Base-by-base conservation (phyloP, 2,797 vertebrate species). In the Labeo calbasu region DNA sequence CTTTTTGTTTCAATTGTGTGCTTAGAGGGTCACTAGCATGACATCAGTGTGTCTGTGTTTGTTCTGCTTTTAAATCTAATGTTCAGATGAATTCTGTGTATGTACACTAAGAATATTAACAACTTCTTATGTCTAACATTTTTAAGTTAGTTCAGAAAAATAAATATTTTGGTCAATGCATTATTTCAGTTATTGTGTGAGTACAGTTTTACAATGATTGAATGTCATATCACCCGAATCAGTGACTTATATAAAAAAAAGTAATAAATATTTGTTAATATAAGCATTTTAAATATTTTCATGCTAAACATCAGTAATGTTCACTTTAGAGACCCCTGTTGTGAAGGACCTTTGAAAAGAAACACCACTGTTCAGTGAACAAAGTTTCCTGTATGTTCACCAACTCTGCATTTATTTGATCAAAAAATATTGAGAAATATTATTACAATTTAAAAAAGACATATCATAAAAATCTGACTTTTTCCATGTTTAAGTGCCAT, bases 1-100 rank as follows among this genome's bases (percentile, higher is more conserved):
- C 89, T 84, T 84, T 88, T 88, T 86, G 84, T 90, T 88, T 91
- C 87, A 89, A 88, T 91, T 88, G 87, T 91, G 84, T 50, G 75
- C 11, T 89, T 57, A 28, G 55, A 61, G 53, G 43, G 69, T 86
- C 55, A 72, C 65, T 59, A 53, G 25, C 82, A 81, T 77, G 71
- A 65, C 79, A 80, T 78, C 68, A 40, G 36, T 65, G 59, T 76
- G 46, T 48, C 12, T 25, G 8, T 43, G 48, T 76, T 40, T 77
- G 50, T 61, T 61, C 65, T 61, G 13, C 12, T 25, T 69, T 75
- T 53, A 8, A 70, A 23, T 23, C 2, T 46, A 23, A n/a, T 10
- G 32, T 23, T 43, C 0, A 2, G 17, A 61, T 43, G 43, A 59
- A 25, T 77, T 5, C 4, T n/a, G 17, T 21, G 36, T 68, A 21